Percentiles rank a stretch among this genome's conserved stretches.
Conservation (phyloP, 2,797 vertebrate genomes). For the Artibeus jamaicensis region DNA sequence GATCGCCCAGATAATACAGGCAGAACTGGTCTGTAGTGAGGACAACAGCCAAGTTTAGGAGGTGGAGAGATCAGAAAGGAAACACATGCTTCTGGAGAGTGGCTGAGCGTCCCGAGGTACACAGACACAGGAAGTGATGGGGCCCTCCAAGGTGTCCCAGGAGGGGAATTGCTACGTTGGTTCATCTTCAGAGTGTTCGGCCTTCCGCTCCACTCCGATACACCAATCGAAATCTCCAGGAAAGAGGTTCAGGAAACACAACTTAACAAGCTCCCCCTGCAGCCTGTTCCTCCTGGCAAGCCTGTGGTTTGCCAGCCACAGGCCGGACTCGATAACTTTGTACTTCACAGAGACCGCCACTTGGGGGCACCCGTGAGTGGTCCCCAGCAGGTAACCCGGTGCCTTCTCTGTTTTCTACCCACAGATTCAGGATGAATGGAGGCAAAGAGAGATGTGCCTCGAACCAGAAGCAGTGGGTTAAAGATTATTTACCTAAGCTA, state of each 20-base stretch:
- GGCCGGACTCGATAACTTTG: fast-evolving
- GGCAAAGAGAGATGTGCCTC: neutral
- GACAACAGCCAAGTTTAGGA: neutral
- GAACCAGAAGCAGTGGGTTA: fast-evolving
- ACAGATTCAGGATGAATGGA: constrained; percentile 52
- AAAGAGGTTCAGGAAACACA: neutral
- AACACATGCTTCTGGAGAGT: neutral
- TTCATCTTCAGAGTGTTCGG: neutral
- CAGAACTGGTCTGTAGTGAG: neutral
- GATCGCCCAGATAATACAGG: neutral
- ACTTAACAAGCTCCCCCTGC: neutral
- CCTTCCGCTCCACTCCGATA: neutral
- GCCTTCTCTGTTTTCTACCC: neutral
- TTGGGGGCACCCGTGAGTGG: neutral
- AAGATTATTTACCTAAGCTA: neutral
- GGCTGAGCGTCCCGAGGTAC: neutral
- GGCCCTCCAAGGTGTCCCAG: neutral
- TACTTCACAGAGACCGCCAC: neutral
- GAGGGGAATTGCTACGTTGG: neutral
- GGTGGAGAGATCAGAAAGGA: neutral
- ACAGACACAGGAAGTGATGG: neutral
- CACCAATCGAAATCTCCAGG: neutral
- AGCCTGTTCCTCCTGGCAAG: fast-evolving
- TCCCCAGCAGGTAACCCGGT: neutral
- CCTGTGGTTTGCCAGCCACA: too few species aligned